Evolutionary conservation across 2,797 vertebrate genomes (phyloP).

Genomic region (Mus minutoides): DNA sequence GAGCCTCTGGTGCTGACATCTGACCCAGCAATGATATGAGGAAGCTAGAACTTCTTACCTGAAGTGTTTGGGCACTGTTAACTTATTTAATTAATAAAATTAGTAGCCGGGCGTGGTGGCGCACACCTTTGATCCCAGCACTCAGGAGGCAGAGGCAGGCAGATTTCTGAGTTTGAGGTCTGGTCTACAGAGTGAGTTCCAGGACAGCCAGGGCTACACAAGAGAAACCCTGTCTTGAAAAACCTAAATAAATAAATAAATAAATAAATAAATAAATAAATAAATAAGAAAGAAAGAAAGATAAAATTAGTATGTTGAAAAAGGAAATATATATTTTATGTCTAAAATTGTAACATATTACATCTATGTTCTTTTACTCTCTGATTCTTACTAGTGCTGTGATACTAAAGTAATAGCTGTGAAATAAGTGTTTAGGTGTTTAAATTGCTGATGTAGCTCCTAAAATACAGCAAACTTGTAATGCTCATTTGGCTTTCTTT

Average conservation of each 20-base stretch:
- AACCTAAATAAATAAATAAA: no score
- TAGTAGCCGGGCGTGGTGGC: no score
- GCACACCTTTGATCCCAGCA: no score
- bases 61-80: conserved; percentile 30
- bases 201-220: no score
- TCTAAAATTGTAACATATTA: not conserved
- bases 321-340: not conserved
- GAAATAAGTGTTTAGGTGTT: not conserved
- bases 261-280: no score
- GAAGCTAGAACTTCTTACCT: not conserved
- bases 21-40: not conserved
- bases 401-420: not conserved
- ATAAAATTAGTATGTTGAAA: conserved; percentile 44
- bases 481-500: conserved; percentile 73
- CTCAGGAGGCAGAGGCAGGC: no score
- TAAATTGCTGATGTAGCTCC: not conserved
- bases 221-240: no score
- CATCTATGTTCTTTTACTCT: conserved; percentile 9
- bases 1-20: no score
- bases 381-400: conserved; percentile 25
- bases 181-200: no score
- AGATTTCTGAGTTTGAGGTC: no score
- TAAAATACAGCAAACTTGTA: conserved; percentile 43
- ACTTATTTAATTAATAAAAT: conserved; percentile 29
- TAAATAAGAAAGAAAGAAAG: no score